Conservation (phyloP, 1,140 invertebrate species). For the Nebria ingens region DNA sequence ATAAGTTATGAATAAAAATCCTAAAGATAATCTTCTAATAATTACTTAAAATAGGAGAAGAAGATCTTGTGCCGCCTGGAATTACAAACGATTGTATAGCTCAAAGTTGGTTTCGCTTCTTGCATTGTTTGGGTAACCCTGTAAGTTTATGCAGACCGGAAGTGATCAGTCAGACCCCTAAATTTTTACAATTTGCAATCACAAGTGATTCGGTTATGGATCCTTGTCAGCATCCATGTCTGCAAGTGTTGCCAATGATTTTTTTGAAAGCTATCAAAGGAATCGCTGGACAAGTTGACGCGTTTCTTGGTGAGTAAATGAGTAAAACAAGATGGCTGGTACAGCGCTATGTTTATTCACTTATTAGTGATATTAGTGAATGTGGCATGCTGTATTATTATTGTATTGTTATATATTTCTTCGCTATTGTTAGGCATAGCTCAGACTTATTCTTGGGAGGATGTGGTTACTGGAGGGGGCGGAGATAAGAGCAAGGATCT, state of each 20-base stretch:
- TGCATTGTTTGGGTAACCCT: slow-evolving; percentile 89
- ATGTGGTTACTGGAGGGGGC: slow-evolving; percentile 30
- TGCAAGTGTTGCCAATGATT: slow-evolving; percentile 76
- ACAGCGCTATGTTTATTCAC: too few species aligned
- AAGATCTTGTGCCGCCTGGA: slow-evolving; percentile 69
- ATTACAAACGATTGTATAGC: slow-evolving; percentile 84
- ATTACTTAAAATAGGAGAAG: too few species aligned
- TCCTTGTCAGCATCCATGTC: slow-evolving; percentile 84
- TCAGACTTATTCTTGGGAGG: slow-evolving; percentile 30
- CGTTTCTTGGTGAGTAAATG: slow-evolving; percentile 73
- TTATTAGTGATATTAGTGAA: background rate
- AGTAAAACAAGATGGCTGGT: background rate
- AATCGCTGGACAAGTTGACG: slow-evolving; percentile 85
- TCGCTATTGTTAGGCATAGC: slow-evolving; percentile 23
- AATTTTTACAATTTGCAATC: slow-evolving; percentile 47
- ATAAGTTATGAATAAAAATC: too few species aligned
- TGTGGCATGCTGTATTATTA: background rate
- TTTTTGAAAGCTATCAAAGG: slow-evolving; percentile 92
- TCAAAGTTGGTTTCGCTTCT: slow-evolving; percentile 89
- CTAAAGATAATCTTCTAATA: too few species aligned
- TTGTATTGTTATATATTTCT: background rate
- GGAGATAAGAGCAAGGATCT: slow-evolving; percentile 31
- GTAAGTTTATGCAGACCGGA: slow-evolving; percentile 82
- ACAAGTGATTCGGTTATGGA: slow-evolving; percentile 55
- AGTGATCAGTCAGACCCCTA: slow-evolving; percentile 61